A percentile compares a stretch with the other conserved stretches of the same genome.
These are phyloP conservation scores for Latheticus oryzae DNA, from an alignment of 2,888 invertebrate species.

Conservation along the genomic window DNA sequence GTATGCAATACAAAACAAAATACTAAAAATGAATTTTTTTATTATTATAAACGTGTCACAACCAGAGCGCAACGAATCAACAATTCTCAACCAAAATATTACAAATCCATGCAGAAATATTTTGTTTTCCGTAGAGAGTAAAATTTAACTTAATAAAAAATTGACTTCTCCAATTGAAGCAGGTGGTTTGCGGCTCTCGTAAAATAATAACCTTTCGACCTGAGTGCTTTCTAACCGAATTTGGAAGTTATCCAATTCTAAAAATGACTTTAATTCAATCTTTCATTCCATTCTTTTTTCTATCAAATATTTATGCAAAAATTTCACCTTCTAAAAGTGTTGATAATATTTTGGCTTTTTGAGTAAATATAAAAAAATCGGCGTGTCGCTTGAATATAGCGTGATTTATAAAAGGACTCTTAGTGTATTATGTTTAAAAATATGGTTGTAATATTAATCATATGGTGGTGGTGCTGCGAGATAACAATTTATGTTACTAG, in stretches of 20 bases:
- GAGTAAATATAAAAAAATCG: constrained; percentile 6
- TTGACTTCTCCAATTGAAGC: too few species aligned
- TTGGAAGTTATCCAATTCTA: constrained; percentile 29
- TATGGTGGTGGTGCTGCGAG: constrained; percentile 10
- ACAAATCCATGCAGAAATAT: too few species aligned
- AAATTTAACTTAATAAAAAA: constrained; percentile 1
- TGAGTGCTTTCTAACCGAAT: constrained; percentile 6
- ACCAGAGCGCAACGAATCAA: too few species aligned
- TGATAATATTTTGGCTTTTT: constrained; percentile 2
- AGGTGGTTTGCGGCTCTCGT: constrained; percentile 2
- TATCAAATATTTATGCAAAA: constrained; percentile 6
- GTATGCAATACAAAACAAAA: background rate
- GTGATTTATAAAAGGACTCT: constrained; percentile 9
- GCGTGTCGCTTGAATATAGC: constrained; percentile 1
- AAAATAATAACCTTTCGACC: constrained; percentile 4
- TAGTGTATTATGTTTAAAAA: constrained; percentile 16
- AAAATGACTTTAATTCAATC: constrained; percentile 9
- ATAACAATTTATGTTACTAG: constrained; percentile 23
- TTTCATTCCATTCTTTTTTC: constrained; percentile 5
- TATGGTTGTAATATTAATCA: constrained; percentile 16
- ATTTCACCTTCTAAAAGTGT: constrained; percentile 1
- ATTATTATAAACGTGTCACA: background rate
- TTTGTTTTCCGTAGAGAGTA: background rate
- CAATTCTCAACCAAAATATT: too few species aligned
- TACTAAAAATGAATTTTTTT: background rate